These are phyloP conservation scores for Indicator indicator DNA, from an alignment of 2,113 vertebrate species.

Conservation along the genomic window DNA sequence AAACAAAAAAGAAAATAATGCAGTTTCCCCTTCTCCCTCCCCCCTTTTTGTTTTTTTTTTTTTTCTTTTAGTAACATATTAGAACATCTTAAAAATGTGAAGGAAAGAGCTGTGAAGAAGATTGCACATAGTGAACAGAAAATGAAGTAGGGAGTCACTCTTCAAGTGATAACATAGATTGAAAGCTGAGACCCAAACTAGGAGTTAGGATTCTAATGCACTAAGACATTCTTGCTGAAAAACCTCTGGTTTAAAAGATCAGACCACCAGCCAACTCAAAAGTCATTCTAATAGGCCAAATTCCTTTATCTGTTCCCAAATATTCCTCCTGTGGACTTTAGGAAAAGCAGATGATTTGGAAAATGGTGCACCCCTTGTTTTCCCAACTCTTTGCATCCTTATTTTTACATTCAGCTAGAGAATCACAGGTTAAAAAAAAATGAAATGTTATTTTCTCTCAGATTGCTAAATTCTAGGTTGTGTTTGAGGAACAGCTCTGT, in stretches of 20 bases:
- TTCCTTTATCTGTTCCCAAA: neutral
- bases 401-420: neutral
- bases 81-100: neutral
- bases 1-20: neutral
- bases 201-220: neutral
- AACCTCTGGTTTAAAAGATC: neutral
- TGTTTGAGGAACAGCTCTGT: neutral
- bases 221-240: neutral
- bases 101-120: neutral
- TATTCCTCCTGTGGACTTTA: neutral
- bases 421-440: neutral
- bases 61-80: neutral
- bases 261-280: neutral
- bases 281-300: neutral
- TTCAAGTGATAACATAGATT: neutral
- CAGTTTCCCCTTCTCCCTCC: neutral
- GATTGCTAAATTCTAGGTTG: neutral
- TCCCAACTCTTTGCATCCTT: neutral
- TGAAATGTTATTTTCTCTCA: conserved; percentile 8
- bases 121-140: neutral
- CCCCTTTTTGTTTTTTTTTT: neutral
- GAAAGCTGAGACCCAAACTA: neutral
- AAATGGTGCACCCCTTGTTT: neutral
- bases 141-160: neutral
- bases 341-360: neutral